Evolutionary conservation across 2,888 invertebrate species (phyloP), one percentile per base, ranked within the genome.

Genomic region (Dastarcus helophoroides): DNA sequence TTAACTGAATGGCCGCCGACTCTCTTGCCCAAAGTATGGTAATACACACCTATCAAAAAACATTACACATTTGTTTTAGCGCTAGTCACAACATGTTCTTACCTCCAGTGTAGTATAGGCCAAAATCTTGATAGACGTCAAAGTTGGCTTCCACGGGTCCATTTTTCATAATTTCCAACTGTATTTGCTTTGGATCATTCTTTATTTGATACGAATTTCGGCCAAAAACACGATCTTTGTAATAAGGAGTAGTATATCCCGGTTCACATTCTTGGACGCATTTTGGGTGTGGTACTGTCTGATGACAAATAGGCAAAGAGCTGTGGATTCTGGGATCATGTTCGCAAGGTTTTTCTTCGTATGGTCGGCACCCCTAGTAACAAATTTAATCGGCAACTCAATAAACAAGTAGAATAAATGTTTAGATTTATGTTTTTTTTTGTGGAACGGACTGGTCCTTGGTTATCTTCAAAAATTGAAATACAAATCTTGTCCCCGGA

Each of bases 111-210:
- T 32, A 32, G n/a, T 1, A 1, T 9, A 17, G 29, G n/a, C n/a
- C n/a, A 11, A 93, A 76, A 64, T 93, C 91, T 21, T 75, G 72
- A 49, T 83, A 93, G 2, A 93, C 91, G 0, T 76, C 76, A 53
- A 91, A 90, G 1, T 84, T 83, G 1, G 70, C 91, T 64, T 90
- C 90, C 0, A 90, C 88, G 2, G 91, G 90, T 10, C 89, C 91
- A 58, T 89, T 80, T 22, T 67, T 73, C 64, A 75, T 74, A 37
- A 93, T 75, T 60, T 93, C 91, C 7, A 71, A 69, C 61, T 73
- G 79, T 45, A 91, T 90, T 40, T 81, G 70, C 2, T 68, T 62
- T 26, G 75, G 67, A 8, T 67, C 64, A 3, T 56, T 54, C 13
- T 8, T 8, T 4, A 88, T 34, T 1, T 73, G 69, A 48, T 71